Conservation (phyloP, 2,888 invertebrate species). For the Synanthedon tipuliformis region DNA sequence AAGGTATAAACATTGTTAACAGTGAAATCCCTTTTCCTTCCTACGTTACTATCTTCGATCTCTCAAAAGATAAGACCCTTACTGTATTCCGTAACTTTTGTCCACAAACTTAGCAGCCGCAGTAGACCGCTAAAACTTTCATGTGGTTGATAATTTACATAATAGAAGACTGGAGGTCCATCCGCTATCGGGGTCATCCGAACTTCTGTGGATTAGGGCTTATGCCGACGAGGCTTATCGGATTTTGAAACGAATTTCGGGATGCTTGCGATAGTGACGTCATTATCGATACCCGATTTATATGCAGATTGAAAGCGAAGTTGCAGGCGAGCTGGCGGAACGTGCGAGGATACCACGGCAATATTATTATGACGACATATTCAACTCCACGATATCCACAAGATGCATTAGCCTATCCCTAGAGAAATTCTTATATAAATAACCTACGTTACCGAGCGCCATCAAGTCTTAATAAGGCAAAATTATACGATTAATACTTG, state of each 20-base stretch:
- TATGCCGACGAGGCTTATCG: conserved; percentile 63
- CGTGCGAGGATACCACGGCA: conserved; percentile 3
- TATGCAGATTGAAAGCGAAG: conserved; percentile 65
- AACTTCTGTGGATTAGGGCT: conserved; percentile 65
- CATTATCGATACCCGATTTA: conserved; percentile 70
- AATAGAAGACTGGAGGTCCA: conserved; percentile 66
- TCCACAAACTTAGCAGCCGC: conserved; percentile 53
- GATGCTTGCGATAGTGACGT: conserved; percentile 61
- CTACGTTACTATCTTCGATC: conserved; percentile 27
- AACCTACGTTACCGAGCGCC: conserved; percentile 32
- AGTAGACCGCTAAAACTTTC: conserved; percentile 57
- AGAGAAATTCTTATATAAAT: conserved; percentile 26
- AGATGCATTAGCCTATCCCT: not conserved
- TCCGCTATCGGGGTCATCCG: conserved; percentile 62
- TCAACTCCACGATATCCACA: not conserved
- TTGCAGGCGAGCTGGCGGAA: conserved; percentile 14
- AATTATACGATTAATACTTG: conserved; percentile 39
- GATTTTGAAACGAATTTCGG: conserved; percentile 65
- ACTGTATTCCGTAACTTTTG: conserved; percentile 58
- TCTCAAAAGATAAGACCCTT: conserved; percentile 40
- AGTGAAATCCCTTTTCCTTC: conserved; percentile 12
- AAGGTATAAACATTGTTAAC: too few relatives aligned
- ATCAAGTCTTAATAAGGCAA: conserved; percentile 38
- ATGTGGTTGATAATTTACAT: conserved; percentile 66
- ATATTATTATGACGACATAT: not conserved